phyloP scores from a whole-genome alignment of 1,140 invertebrate genomes.

The Cepaea nemoralis region DNA sequence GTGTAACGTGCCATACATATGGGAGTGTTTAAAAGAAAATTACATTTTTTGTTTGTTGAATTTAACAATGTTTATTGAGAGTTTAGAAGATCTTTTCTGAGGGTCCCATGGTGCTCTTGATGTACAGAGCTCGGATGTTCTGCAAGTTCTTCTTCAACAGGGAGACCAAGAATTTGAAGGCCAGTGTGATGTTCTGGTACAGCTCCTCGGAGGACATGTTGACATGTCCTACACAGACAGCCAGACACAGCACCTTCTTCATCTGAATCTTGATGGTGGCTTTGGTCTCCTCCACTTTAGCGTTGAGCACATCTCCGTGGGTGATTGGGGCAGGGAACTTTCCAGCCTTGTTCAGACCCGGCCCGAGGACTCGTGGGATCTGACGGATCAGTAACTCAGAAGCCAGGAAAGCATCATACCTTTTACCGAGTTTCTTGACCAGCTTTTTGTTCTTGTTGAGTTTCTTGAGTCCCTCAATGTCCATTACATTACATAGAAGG shows the following conservation, averaged over 20 bases:
- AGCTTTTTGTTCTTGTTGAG: constrained; percentile 99
- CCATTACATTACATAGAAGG: no score
- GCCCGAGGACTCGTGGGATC: constrained; percentile 97
- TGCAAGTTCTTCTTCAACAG: constrained; percentile 99
- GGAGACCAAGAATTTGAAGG: constrained; percentile 99
- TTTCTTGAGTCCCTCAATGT: constrained; percentile 98
- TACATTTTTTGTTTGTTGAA: no score
- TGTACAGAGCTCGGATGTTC: constrained; percentile 97
- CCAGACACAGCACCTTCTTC: constrained; percentile 99
- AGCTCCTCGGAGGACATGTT: constrained; percentile 95
- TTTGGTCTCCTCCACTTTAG: constrained; percentile 98
- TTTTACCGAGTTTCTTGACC: constrained; percentile 97
- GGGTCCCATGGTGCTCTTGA: constrained; percentile 98
- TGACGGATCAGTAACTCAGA: constrained; percentile 99
- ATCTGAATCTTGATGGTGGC: constrained; percentile 99
- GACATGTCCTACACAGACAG: constrained; percentile 98
- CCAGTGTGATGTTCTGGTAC: constrained; percentile 94
- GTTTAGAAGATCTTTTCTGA: constrained; percentile 96
- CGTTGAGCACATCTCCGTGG: constrained; percentile 94
- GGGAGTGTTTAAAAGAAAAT: no score
- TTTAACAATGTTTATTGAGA: no score
- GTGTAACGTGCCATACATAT: no score
- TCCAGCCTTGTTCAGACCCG: constrained; percentile 99
- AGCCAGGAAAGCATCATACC: constrained; percentile 98
- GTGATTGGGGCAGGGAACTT: constrained; percentile 99